Evolutionary conservation across 2,888 invertebrate species (phyloP), one percentile per base, ranked within the genome.

Genomic region (Diarsia rubi): DNA sequence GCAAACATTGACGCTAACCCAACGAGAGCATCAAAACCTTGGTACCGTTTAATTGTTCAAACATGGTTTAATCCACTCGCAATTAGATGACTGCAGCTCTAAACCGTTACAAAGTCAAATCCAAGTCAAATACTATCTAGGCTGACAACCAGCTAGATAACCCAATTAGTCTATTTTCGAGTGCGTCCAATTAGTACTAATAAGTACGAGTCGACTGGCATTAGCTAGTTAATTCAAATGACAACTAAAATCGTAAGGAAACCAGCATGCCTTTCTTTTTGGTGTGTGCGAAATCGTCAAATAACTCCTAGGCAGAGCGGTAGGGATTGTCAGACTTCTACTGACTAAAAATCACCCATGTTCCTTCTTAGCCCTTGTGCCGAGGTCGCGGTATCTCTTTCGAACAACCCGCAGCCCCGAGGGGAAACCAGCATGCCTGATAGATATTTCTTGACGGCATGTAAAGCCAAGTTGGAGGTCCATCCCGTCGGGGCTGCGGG

Each of bases 141-240:
- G 70, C 42, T 80, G 75, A 69, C 62, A 54, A 67, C 62, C 59
- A 31, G 24, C 24, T 54, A 69, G 70, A 77, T 84, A 84, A 84
- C 77, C 82, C 44, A 70, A 73, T 84, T 77, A 73, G 47, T 65
- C 0, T 64, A 62, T 73, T 73, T 69, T 69, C 21, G 49, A 70
- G 44, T 73, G 37, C 16, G 24, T 80, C 47, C 52, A 79, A 69
- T 59, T 45, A 79, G 59, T 74, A n/a, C 31, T 37, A 54, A 37
- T 80, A 80, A 21, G n/a, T 49, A 2, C 21, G 11, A 31, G 31
- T 49, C 8, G n/a, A 21, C 11, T 75, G 21, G 16, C 52, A n/a
- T 24, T 71, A 59, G 5, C 9, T 47, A 47, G 31, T 37, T 45
- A 27, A 71, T 49, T 52, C 12, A 59, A 64, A 64, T 19, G n/a